phyloP scores from a whole-genome alignment of 2,113 vertebrate genomes.

The Phoenicopterus ruber region DNA sequence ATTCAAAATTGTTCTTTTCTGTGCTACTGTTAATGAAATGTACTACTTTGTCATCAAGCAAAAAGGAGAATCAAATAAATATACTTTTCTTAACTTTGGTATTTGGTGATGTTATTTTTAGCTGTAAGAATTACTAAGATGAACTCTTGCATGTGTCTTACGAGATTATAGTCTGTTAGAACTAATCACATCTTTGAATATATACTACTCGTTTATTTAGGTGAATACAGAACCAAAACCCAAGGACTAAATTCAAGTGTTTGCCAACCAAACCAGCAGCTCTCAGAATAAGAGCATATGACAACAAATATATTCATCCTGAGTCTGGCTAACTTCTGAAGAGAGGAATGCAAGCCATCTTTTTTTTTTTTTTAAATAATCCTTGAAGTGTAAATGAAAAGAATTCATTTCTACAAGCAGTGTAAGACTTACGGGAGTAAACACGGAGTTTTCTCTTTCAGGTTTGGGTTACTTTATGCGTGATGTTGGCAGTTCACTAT shows the following conservation, averaged over 20 bases:
- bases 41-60: background rate
- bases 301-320: background rate
- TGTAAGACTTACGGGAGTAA: background rate
- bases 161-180: background rate
- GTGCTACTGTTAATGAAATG: background rate
- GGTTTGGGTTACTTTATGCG: background rate
- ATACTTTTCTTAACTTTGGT: constrained; percentile 8
- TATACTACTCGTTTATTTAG: background rate
- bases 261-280: background rate
- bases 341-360: background rate
- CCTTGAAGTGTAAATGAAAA: background rate
- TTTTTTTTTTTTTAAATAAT: background rate
- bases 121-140: background rate
- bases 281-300: background rate
- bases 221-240: background rate
- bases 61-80: constrained; percentile 47
- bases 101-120: background rate
- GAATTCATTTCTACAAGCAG: background rate
- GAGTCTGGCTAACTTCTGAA: background rate
- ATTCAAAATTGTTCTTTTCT: background rate
- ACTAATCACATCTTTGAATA: background rate
- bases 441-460: background rate
- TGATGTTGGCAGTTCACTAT: background rate
- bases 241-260: background rate
- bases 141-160: background rate